These are phyloP conservation scores for Prunella strophiata DNA, from an alignment of 2,797 vertebrate species.

Conservation along the genomic window DNA sequence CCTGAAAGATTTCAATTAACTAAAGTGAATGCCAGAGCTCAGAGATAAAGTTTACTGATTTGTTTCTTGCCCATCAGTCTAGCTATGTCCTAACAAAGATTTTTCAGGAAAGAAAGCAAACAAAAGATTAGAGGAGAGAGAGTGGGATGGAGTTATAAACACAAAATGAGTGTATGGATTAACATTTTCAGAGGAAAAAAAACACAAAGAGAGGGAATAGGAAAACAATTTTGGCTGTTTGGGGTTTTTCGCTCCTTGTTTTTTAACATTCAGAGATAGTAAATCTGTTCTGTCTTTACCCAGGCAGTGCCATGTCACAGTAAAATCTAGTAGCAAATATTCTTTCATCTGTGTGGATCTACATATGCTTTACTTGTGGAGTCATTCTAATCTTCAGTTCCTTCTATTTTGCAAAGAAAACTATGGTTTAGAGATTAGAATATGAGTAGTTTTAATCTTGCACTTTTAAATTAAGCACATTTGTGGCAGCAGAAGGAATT, in stretches of 20 bases:
- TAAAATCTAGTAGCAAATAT: not conserved
- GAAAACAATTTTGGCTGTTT: not conserved
- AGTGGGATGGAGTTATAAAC: not conserved
- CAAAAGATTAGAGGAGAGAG: not conserved
- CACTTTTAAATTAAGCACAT: not conserved
- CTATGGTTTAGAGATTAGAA: not conserved
- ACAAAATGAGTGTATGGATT: not conserved
- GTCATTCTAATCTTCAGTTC: not conserved
- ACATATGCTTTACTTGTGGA: not conserved
- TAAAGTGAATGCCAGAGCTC: not conserved
- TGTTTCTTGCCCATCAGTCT: not conserved
- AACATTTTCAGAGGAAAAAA: not conserved
- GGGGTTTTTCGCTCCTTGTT: not conserved
- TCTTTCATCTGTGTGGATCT: not conserved
- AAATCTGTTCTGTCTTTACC: not conserved
- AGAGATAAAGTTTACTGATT: constrained; percentile 1
- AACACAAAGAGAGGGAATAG: not conserved
- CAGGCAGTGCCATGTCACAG: not conserved
- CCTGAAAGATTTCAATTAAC: constrained; percentile 48
- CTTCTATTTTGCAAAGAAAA: not conserved
- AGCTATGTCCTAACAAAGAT: not conserved
- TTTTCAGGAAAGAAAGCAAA: not conserved
- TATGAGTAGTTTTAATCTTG: not conserved
- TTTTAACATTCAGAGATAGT: not conserved
- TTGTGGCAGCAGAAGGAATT: not conserved